phyloP scores from a whole-genome alignment of 2,888 invertebrate genomes.

The Matsumyia berberina region DNA sequence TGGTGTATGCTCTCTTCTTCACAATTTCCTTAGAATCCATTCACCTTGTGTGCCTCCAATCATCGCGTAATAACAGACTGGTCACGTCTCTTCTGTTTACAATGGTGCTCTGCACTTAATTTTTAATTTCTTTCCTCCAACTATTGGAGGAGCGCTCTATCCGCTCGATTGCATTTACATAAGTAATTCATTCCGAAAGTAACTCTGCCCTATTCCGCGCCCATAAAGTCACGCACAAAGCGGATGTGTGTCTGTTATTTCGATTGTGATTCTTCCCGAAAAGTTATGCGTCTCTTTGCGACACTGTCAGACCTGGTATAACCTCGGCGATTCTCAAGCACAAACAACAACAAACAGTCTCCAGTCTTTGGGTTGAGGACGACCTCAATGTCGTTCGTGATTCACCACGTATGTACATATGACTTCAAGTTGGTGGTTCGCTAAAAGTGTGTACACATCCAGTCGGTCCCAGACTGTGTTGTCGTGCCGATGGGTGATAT shows the following conservation, averaged over 20 bases:
- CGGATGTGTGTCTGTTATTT: slow-evolving; percentile 45
- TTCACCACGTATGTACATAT: slow-evolving; percentile 42
- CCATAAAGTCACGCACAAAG: slow-evolving; percentile 41
- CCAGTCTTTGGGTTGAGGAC: slow-evolving; percentile 21
- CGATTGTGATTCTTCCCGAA: slow-evolving; percentile 45
- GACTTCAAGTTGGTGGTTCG: slow-evolving; percentile 33
- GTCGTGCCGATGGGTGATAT: slow-evolving; percentile 62
- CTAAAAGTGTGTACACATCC: slow-evolving; percentile 22
- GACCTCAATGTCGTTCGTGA: slow-evolving; percentile 56
- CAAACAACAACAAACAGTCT: background rate
- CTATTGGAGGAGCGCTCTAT: background rate
- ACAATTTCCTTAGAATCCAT: background rate
- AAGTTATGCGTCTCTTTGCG: slow-evolving; percentile 46
- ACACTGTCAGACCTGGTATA: slow-evolving; percentile 5
- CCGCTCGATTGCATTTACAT: slow-evolving; percentile 27
- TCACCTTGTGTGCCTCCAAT: background rate
- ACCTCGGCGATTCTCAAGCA: background rate
- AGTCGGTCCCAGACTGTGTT: slow-evolving; percentile 25
- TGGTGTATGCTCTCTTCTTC: background rate
- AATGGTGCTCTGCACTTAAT: slow-evolving; percentile 20
- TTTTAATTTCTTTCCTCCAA: slow-evolving; percentile 33
- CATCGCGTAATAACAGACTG: background rate
- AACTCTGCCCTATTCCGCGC: slow-evolving; percentile 39
- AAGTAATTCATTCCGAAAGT: slow-evolving; percentile 48
- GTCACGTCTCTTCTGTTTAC: background rate